A percentile compares a stretch with the other conserved stretches of the same genome.
Conservation (phyloP, 37 sponge, comb jelly and placozoan species). For the Corticium candelabrum region DNA sequence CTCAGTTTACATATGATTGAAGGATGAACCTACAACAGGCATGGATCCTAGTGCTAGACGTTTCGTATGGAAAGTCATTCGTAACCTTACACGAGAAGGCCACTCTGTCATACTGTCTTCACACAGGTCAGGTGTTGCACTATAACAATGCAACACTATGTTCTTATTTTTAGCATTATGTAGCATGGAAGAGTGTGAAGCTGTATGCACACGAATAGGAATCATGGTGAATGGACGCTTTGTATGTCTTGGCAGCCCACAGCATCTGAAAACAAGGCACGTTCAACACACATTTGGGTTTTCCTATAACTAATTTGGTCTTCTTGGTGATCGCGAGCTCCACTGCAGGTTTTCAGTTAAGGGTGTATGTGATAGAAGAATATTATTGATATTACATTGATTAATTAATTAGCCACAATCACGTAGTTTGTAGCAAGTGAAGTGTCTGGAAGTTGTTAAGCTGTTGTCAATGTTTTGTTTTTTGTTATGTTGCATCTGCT, state of each 20-base stretch:
- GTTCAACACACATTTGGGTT: neutral
- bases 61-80: constrained; percentile 82
- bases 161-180: too few relatives aligned
- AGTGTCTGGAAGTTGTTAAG: too few relatives aligned
- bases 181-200: constrained; percentile 99
- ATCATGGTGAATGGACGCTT: constrained; percentile 97
- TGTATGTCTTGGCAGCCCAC: constrained; percentile 89
- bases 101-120: constrained; percentile 66
- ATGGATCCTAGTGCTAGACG: constrained; percentile 88
- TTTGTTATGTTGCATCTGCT: too few relatives aligned
- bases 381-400: too few relatives aligned
- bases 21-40: constrained; percentile 99
- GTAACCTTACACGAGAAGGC: constrained; percentile 21
- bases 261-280: constrained; percentile 91
- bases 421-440: too few relatives aligned
- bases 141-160: neutral
- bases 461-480: too few relatives aligned
- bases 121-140: constrained; percentile 46
- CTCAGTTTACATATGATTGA: too few relatives aligned
- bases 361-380: too few relatives aligned
- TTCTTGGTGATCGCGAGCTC: too few relatives aligned
- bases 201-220: constrained; percentile 85
- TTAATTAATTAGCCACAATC: too few relatives aligned
- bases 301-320: neutral
- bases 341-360: too few relatives aligned